Percentiles rank a stretch among this genome's conserved stretches.
phyloP scores from a whole-genome alignment of 1,140 invertebrate genomes.

The Hypothenemus hampei region DNA sequence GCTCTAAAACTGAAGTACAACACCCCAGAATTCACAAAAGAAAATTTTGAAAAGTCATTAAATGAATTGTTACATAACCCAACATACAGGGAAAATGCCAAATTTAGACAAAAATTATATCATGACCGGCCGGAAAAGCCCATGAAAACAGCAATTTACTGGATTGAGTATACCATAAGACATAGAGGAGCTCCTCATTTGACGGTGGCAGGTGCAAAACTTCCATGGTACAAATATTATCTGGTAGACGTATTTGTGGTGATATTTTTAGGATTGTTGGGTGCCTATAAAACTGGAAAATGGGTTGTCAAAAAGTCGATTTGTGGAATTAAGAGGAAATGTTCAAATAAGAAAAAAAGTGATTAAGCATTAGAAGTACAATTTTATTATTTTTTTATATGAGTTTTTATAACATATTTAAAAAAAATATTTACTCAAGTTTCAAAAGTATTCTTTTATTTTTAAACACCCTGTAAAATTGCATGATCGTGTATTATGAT shows the following conservation, averaged over 20 bases:
- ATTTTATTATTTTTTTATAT: no score
- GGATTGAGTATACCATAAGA: conserved; percentile 63
- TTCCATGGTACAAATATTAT: conserved; percentile 50
- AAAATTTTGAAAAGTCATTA: conserved; percentile 15
- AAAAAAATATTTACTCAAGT: no score
- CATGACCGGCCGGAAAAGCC: conserved; percentile 52
- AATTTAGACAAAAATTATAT: conserved; percentile 49
- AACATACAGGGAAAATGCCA: conserved; percentile 42
- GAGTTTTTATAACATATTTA: no score
- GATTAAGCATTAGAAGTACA: no score
- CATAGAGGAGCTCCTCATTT: conserved; percentile 62
- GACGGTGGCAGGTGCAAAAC: conserved; percentile 53
- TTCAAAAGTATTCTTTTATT: no score
- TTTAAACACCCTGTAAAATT: no score
- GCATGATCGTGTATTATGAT: no score
- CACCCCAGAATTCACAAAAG: conserved; percentile 24
- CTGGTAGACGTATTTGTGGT: conserved; percentile 46
- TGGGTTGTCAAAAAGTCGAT: no score
- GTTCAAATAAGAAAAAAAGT: no score
- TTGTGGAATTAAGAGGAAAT: no score
- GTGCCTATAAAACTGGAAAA: no score
- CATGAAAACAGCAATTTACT: conserved; percentile 58
- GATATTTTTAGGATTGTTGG: no score
- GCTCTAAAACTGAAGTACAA: conserved; percentile 37
- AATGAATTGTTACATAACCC: conserved; percentile 27